Evolutionary conservation across 2,888 invertebrate species (phyloP), one percentile per base, ranked within the genome.

Genomic region (Pachliopta kotzebuea): DNA sequence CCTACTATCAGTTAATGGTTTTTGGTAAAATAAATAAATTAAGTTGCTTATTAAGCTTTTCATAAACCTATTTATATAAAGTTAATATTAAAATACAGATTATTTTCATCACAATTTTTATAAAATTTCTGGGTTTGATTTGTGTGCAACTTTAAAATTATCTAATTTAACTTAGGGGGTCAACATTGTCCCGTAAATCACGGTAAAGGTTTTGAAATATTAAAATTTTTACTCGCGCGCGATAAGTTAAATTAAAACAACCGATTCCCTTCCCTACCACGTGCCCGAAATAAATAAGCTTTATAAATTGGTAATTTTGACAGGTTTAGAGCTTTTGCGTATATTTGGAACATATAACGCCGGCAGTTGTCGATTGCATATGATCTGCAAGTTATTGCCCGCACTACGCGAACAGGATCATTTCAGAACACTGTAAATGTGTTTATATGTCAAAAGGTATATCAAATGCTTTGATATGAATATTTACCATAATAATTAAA

Each of bases 161-260:
- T 61, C 17, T 42, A 54, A 49, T 61, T 61, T 61, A 61, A 61
- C 54, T 52, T 37, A 55, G 21, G 45, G n/a, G 55, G 60, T 54
- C 60, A 54, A 60, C 54, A 21, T 14, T 67, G 68, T 66, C 45
- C 61, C 67, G 60, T 63, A 68, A 67, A 70, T 67, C 67, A 72
- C 71, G 71, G 71, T 72, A 72, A 72, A 71, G 75, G 70, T 70
- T 72, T 37, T 72, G 72, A 72, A 71, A 72, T 73, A 74, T 69
- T 70, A 68, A 66, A 71, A 68, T 72, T 72, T 71, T 73, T 71
- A 56, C 72, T 70, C 68, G 68, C 56, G 60, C 68, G 72, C 37
- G 73, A 76, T 74, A 74, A 76, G 74, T 75, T 76, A 72, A 70
- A 73, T 72, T 71, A 73, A 76, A 76, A 71, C 72, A 66, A 68